A percentile compares a stretch with the other conserved stretches of the same genome.
phyloP scores from a whole-genome alignment of 2,888 invertebrate species.

The Hypena proboscidalis region DNA sequence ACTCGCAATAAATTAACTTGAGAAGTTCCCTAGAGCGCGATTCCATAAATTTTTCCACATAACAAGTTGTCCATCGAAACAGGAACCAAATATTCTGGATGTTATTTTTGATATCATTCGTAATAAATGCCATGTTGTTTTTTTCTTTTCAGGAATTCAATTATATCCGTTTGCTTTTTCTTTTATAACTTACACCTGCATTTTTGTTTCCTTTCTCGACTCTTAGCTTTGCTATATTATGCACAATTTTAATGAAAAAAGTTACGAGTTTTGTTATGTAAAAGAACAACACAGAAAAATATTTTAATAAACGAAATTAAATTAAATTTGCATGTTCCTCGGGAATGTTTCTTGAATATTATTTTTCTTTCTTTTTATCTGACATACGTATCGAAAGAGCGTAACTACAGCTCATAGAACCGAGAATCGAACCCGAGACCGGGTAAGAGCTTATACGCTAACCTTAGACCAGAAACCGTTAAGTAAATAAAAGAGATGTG shows the following conservation, averaged over 20 bases:
- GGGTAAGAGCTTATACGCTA: too few relatives aligned
- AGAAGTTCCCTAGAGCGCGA: conserved; percentile 1
- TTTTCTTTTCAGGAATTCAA: conserved; percentile 1
- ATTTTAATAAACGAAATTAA: too few relatives aligned
- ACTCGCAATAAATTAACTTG: conserved; percentile 2
- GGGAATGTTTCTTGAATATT: too few relatives aligned
- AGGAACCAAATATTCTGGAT: not conserved
- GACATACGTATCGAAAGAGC: too few relatives aligned
- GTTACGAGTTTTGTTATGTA: not conserved
- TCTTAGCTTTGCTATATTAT: not conserved
- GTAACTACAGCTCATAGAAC: too few relatives aligned
- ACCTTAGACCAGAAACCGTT: too few relatives aligned
- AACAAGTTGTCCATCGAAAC: not conserved
- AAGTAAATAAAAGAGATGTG: too few relatives aligned
- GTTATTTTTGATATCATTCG: conserved; percentile 2
- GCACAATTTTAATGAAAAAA: conserved; percentile 1
- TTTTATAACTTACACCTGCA: not conserved
- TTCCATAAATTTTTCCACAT: conserved; percentile 9
- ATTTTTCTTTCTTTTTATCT: too few relatives aligned
- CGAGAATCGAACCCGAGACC: too few relatives aligned
- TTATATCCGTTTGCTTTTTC: not conserved
- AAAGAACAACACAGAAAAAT: too few relatives aligned
- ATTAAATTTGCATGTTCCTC: too few relatives aligned
- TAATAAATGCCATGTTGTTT: conserved; percentile 6
- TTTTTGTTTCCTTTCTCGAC: not conserved